These are phyloP conservation scores for Cynopterus sphinx DNA, from an alignment of 2,797 vertebrate species.

Conservation along the genomic window DNA sequence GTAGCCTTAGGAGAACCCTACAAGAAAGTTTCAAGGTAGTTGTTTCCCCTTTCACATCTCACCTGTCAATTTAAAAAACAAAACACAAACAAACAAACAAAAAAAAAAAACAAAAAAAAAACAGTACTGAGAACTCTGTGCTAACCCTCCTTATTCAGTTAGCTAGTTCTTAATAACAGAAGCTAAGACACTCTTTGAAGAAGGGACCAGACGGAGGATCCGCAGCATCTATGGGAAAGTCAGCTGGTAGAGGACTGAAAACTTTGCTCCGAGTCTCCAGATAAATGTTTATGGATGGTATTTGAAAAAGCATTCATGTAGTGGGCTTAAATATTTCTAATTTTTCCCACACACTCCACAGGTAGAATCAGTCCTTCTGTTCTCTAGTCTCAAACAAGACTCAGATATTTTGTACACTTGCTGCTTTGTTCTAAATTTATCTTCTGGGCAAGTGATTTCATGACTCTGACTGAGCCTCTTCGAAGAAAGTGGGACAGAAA, in stretches of 20 bases:
- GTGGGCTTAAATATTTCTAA: background rate
- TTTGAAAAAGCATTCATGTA: background rate
- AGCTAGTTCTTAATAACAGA: background rate
- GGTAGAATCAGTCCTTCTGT: background rate
- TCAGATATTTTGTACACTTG: background rate
- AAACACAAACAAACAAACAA: too few species aligned
- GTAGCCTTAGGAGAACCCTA: background rate
- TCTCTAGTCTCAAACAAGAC: background rate
- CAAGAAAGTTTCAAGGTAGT: background rate
- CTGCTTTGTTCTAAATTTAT: background rate
- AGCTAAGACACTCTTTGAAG: background rate
- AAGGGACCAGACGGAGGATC: background rate
- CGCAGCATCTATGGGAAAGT: background rate
- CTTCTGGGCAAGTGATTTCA: background rate
- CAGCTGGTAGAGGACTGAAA: background rate
- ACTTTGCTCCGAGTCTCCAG: background rate
- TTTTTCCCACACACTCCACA: background rate
- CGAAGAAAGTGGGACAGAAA: background rate
- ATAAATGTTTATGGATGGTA: background rate
- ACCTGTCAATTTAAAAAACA: background rate
- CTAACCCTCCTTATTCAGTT: background rate
- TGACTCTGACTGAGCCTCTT: background rate
- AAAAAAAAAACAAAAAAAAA: background rate
- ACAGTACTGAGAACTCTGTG: background rate
- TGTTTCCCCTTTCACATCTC: background rate